phyloP scores from a whole-genome alignment of 2,113 vertebrate genomes.

The Elephas maximus region DNA sequence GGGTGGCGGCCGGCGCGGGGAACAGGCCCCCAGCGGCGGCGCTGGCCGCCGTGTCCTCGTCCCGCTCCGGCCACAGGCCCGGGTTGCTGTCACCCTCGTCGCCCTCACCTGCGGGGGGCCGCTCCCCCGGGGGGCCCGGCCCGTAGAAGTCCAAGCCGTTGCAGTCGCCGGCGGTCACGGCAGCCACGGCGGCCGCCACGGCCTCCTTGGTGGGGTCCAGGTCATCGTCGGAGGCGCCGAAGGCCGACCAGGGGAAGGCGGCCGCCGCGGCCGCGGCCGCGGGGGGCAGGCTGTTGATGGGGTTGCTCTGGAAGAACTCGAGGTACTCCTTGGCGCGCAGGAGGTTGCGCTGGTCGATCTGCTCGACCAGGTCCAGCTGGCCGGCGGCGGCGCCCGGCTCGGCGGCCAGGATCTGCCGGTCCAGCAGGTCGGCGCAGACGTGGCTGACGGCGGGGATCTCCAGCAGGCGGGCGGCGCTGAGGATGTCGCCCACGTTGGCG shows the following conservation, averaged over 20 bases:
- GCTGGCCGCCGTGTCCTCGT: slow-evolving; percentile 83
- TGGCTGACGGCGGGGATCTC: slow-evolving; percentile 97
- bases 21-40: slow-evolving; percentile 88
- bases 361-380: slow-evolving; percentile 90
- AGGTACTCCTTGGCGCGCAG: slow-evolving; percentile 97
- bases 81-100: slow-evolving; percentile 87
- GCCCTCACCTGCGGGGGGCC: slow-evolving; percentile 87
- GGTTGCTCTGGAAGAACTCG: slow-evolving; percentile 97
- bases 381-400: slow-evolving; percentile 87
- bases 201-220: slow-evolving; percentile 94
- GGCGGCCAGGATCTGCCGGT: slow-evolving; percentile 96
- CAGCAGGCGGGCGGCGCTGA: slow-evolving; percentile 96
- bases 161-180: slow-evolving; percentile 81
- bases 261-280: slow-evolving; percentile 82
- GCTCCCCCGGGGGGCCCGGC: slow-evolving; percentile 85
- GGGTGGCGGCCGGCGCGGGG: slow-evolving; percentile 91
- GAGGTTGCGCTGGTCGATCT: slow-evolving; percentile 94
- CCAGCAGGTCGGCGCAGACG: slow-evolving; percentile 98
- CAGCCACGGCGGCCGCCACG: slow-evolving; percentile 67
- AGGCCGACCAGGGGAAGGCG: slow-evolving; percentile 88
- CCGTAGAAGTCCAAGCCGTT: slow-evolving; percentile 89
- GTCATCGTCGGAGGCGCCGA: slow-evolving; percentile 89
- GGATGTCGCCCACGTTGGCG: slow-evolving; percentile 95
- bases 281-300: slow-evolving; percentile 89
- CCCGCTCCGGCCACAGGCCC: slow-evolving; percentile 88